Evolutionary conservation across 30 jellyfish, hydroid and myxozoan species (phyloP).

Genomic region (Pseudorhiza aurosa): DNA sequence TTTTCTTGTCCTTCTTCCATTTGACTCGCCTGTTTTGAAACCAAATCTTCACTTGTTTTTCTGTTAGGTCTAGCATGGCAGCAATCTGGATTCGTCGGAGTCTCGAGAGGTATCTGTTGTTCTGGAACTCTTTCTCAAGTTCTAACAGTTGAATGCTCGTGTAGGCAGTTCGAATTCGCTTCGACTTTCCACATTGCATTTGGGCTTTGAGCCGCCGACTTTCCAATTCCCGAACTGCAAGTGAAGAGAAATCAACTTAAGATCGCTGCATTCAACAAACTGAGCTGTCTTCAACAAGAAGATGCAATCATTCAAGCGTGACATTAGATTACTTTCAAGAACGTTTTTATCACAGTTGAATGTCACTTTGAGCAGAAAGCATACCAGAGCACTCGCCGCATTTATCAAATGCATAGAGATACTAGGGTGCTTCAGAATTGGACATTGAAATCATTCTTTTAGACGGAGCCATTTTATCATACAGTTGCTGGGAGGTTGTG

Average conservation of each 20-base stretch:
- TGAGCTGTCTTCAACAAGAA: neutral
- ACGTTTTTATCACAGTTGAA: too few relatives aligned
- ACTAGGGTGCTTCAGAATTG: too few relatives aligned
- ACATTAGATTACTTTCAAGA: too few relatives aligned
- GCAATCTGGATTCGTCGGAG: conserved; percentile 95
- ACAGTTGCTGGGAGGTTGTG: too few relatives aligned
- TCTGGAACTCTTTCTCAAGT: conserved; percentile 90
- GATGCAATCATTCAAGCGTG: neutral
- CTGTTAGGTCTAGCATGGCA: conserved; percentile 92
- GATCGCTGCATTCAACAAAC: too few relatives aligned
- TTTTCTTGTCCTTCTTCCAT: conserved; percentile 93
- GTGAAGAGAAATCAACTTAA: neutral
- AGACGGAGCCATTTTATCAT: too few relatives aligned
- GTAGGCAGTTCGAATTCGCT: conserved; percentile 96
- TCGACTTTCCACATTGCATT: conserved; percentile 75
- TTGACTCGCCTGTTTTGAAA: conserved; percentile 94
- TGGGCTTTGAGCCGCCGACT: conserved; percentile 67
- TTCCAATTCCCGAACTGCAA: conserved; percentile 81
- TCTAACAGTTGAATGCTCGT: conserved; percentile 94
- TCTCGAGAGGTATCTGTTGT: conserved; percentile 89
- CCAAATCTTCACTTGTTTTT: conserved; percentile 96
- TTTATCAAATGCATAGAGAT: too few relatives aligned
- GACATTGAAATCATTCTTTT: too few relatives aligned
- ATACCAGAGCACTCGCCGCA: too few relatives aligned
- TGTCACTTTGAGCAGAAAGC: too few relatives aligned